phyloP scores from a whole-genome alignment of 2,888 invertebrate genomes.

The Cylindroiulus punctatus region DNA sequence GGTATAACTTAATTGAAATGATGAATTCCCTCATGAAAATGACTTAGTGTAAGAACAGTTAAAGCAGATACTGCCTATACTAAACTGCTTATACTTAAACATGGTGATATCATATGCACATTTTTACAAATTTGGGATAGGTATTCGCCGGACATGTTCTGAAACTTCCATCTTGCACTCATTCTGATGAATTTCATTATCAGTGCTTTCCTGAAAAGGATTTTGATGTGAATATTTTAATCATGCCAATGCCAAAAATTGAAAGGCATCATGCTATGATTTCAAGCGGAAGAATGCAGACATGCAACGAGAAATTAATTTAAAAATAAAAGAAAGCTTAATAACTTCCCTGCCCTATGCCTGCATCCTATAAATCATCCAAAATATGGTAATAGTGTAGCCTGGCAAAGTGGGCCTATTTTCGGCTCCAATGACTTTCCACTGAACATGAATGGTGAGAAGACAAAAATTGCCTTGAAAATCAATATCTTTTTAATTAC shows the following conservation, averaged over 20 bases:
- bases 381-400: neutral
- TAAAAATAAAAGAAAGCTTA: conserved; percentile 13
- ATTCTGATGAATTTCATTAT: too few species aligned
- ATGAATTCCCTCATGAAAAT: too few species aligned
- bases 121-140: too few species aligned
- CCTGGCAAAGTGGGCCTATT: neutral
- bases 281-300: neutral
- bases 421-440: neutral
- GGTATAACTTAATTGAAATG: too few species aligned
- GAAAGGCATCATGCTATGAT: neutral
- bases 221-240: conserved; percentile 12
- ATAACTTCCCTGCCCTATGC: neutral
- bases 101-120: too few species aligned
- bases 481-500: conserved; percentile 42
- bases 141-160: too few species aligned
- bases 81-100: too few species aligned
- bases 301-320: conserved; percentile 3
- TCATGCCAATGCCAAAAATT: neutral
- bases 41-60: too few species aligned
- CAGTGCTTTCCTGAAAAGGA: neutral
- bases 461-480: conserved; percentile 37
- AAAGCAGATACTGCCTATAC: too few species aligned
- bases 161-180: too few species aligned
- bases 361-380: conserved; percentile 2
- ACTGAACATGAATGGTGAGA: neutral